These are phyloP conservation scores for Callocephalon fimbriatum DNA, from an alignment of 2,113 vertebrate species.

Conservation along the genomic window DNA sequence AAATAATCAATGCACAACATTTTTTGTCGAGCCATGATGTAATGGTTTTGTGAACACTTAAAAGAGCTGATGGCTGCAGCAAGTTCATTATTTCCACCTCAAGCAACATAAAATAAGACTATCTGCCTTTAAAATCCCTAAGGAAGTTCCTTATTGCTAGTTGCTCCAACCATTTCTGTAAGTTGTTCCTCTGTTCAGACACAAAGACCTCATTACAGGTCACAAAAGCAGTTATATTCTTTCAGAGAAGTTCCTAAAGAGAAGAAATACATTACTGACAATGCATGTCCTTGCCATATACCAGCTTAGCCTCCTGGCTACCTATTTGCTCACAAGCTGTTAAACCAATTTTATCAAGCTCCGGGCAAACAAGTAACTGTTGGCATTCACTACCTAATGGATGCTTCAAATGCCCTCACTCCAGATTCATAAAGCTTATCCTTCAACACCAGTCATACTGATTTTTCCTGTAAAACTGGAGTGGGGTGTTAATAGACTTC, in stretches of 20 bases:
- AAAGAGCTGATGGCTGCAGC: not conserved
- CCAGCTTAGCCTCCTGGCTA: not conserved
- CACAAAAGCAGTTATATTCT: not conserved
- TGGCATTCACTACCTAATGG: not conserved
- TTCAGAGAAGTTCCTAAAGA: not conserved
- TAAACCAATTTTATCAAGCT: not conserved
- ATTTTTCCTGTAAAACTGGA: not conserved
- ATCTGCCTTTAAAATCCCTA: not conserved
- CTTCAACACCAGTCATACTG: not conserved
- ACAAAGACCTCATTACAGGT: not conserved
- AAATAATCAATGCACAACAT: not conserved
- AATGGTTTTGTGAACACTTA: not conserved
- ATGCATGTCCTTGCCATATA: not conserved
- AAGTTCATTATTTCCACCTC: constrained; percentile 16
- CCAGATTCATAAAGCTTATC: not conserved
- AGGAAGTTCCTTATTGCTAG: not conserved
- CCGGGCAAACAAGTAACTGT: not conserved
- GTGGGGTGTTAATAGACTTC: not conserved
- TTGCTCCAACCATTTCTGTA: not conserved
- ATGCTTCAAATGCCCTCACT: not conserved
- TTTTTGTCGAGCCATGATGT: not conserved
- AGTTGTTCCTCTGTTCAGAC: not conserved
- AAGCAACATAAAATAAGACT: not conserved
- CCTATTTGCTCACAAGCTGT: not conserved
- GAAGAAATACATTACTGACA: not conserved